phyloP scores from a whole-genome alignment of 2,888 invertebrate genomes.

The Acleris emargana region DNA sequence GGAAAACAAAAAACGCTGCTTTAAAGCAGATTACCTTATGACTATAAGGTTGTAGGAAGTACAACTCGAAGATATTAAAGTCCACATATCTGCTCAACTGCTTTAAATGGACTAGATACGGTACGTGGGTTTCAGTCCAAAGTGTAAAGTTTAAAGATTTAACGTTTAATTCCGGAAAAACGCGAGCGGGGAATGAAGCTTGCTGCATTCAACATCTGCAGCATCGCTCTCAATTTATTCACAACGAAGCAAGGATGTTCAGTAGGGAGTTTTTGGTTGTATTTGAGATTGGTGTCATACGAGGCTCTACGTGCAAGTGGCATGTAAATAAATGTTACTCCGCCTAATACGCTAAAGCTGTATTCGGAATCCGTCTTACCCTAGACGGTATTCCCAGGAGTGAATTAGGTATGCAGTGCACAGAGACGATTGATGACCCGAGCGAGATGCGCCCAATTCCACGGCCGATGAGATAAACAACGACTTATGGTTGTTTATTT shows the following conservation, averaged over 20 bases:
- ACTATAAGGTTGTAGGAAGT: conserved; percentile 20
- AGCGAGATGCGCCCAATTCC: conserved; percentile 50
- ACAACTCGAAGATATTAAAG: conserved; percentile 6
- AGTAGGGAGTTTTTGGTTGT: no score
- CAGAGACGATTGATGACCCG: conserved; percentile 45
- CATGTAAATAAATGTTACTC: conserved; percentile 26
- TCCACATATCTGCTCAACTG: conserved; percentile 8
- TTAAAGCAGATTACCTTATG: conserved; percentile 22
- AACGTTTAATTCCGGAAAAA: neutral
- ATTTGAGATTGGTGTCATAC: neutral
- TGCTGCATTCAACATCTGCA: no score
- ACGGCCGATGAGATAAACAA: conserved; percentile 44
- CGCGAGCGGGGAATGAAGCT: neutral
- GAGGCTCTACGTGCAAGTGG: neutral
- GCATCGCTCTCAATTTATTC: neutral
- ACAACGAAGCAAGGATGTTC: no score
- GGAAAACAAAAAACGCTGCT: no score
- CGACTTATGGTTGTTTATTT: conserved; percentile 50
- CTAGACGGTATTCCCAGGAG: conserved; percentile 41
- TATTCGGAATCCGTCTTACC: conserved; percentile 38
- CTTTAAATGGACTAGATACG: conserved; percentile 11
- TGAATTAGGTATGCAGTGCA: conserved; percentile 47
- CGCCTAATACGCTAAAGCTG: conserved; percentile 25
- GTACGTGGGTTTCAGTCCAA: conserved; percentile 7
- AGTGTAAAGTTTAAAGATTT: conserved; percentile 1